phyloP scores from a whole-genome alignment of 2,888 invertebrate genomes.

The Lycaena phlaeas region DNA sequence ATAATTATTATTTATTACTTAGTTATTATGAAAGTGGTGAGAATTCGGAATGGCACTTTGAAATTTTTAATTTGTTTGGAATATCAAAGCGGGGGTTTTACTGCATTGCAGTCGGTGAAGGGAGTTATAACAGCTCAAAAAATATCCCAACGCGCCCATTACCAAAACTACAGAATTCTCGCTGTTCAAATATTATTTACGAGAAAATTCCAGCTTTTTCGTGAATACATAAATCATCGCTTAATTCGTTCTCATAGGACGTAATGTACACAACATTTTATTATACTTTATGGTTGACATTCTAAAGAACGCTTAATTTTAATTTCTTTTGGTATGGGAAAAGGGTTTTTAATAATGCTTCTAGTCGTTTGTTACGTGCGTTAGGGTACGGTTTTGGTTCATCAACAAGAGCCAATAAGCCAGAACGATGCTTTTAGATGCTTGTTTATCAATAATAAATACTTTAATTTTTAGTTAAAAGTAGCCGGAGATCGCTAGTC shows the following conservation, averaged over 20 bases:
- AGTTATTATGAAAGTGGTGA: neutral
- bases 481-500: too few relatives aligned
- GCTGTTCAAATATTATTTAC: constrained; percentile 8
- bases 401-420: too few relatives aligned
- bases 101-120: constrained; percentile 8
- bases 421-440: too few relatives aligned
- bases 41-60: constrained; percentile 2
- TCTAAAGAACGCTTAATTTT: too few relatives aligned
- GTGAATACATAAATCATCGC: neutral
- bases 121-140: constrained; percentile 3
- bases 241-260: neutral
- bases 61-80: constrained; percentile 8
- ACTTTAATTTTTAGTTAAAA: too few relatives aligned
- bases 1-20: too few relatives aligned
- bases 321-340: too few relatives aligned
- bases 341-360: too few relatives aligned
- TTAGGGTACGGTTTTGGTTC: too few relatives aligned
- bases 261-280: constrained; percentile 2
- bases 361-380: too few relatives aligned
- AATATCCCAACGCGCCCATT: constrained; percentile 8
- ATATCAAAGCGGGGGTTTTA: constrained; percentile 7
- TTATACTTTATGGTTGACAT: neutral
- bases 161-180: constrained; percentile 4
- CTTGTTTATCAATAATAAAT: too few relatives aligned
- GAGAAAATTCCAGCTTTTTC: constrained; percentile 2